Conservation (phyloP, 1,140 invertebrate species). For the Drosophila triauraria region DNA sequence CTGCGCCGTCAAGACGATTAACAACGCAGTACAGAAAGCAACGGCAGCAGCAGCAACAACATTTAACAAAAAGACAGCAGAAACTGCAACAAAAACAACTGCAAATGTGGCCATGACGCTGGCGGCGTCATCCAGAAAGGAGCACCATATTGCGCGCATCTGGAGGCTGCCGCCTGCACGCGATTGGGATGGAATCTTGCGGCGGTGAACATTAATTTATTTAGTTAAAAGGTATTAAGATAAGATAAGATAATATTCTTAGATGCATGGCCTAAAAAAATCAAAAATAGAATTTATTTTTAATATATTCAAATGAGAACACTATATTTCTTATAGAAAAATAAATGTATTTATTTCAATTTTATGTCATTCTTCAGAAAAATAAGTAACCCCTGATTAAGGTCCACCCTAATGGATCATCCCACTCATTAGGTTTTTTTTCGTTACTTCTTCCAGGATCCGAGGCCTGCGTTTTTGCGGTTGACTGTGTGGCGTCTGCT, state of each 20-base stretch:
- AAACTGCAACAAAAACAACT: conserved; percentile 24
- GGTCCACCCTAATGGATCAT: conserved; percentile 23
- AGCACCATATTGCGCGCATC: conserved; percentile 80
- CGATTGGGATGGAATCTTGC: conserved; percentile 33
- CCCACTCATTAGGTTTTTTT: conserved; percentile 29
- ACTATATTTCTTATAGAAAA: too few relatives aligned
- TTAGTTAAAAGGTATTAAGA: not conserved
- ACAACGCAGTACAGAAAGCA: conserved; percentile 48
- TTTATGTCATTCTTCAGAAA: too few relatives aligned
- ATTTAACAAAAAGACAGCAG: conserved; percentile 28
- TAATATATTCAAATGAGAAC: too few relatives aligned
- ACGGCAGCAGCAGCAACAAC: conserved; percentile 9
- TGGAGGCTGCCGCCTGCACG: conserved; percentile 55
- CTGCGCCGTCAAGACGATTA: conserved; percentile 79
- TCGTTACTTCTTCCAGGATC: not conserved
- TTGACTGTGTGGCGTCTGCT: conserved; percentile 72
- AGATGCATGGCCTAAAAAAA: not conserved
- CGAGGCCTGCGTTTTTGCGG: conserved; percentile 38
- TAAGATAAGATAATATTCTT: too few relatives aligned
- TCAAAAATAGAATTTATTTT: too few relatives aligned
- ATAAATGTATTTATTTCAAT: too few relatives aligned
- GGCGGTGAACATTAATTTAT: not conserved
- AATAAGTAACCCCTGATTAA: not conserved
- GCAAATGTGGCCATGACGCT: conserved; percentile 63
- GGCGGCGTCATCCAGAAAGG: conserved; percentile 52